A percentile compares a stretch with the other conserved stretches of the same genome.
phyloP scores from a whole-genome alignment of 1,140 invertebrate genomes.

The Bombus picipes region DNA sequence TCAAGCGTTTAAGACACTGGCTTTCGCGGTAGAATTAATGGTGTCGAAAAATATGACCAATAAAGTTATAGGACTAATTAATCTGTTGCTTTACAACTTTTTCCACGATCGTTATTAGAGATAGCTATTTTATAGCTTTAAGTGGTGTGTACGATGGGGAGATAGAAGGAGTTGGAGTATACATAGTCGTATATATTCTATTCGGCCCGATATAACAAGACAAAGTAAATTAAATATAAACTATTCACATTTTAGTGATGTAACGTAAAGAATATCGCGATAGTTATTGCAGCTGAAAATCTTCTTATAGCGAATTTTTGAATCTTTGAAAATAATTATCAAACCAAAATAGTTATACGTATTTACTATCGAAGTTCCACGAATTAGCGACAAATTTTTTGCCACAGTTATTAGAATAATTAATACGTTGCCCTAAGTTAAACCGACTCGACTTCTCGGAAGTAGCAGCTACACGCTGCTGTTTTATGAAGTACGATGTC shows the following conservation, averaged over 20 bases:
- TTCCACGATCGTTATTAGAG: neutral
- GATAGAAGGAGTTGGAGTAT: neutral
- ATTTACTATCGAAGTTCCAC: neutral
- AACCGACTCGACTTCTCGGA: conserved; percentile 6
- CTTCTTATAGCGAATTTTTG: too few species aligned
- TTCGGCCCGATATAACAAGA: neutral
- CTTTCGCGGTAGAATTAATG: neutral
- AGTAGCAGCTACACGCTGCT: neutral
- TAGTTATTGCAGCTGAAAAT: neutral
- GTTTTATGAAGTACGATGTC: conserved; percentile 53
- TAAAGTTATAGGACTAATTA: conserved; percentile 3
- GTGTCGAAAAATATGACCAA: neutral
- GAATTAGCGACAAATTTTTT: neutral
- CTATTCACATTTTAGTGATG: neutral
- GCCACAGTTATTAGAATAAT: neutral
- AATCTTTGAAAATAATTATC: neutral
- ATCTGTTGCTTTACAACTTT: conserved; percentile 10
- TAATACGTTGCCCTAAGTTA: neutral
- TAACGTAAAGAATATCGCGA: neutral
- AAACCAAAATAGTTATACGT: neutral
- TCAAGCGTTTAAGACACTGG: neutral
- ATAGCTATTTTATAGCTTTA: neutral
- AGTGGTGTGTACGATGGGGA: neutral
- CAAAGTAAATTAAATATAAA: neutral
- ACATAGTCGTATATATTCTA: neutral